These are phyloP conservation scores for Hylomyscus alleni DNA, from an alignment of 2,797 vertebrate species.

Conservation along the genomic window DNA sequence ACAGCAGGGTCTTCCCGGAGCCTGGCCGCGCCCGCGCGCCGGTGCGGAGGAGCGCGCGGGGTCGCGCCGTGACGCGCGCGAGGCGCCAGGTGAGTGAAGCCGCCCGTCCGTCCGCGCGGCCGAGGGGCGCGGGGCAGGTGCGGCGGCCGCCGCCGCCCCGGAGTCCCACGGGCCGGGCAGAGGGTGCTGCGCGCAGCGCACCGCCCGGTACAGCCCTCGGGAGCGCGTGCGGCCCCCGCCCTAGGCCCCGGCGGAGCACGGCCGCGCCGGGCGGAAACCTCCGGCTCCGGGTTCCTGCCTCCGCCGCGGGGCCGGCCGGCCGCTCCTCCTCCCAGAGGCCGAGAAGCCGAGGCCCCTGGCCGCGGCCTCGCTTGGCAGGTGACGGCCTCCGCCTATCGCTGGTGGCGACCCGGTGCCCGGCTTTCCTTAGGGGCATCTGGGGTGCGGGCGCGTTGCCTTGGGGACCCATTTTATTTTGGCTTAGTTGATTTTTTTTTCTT, in stretches of 20 bases:
- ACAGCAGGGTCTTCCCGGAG: constrained; percentile 20
- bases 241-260: constrained; percentile 69
- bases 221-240: neutral
- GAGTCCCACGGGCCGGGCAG: neutral
- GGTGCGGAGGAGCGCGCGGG: constrained; percentile 46
- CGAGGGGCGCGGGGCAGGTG: constrained; percentile 75
- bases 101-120: neutral
- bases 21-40: constrained; percentile 22
- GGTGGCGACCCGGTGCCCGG: neutral
- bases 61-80: constrained; percentile 67
- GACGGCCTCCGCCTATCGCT: neutral
- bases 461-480: neutral
- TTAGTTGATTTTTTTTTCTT: neutral
- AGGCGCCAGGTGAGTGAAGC: constrained; percentile 77
- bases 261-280: constrained; percentile 77
- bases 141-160: constrained; percentile 36
- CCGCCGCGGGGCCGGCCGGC: constrained; percentile 3
- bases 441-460: neutral
- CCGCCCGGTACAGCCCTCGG: neutral
- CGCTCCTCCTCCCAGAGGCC: neutral
- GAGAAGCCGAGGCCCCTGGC: neutral
- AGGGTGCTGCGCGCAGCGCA: neutral
- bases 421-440: neutral
- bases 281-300: constrained; percentile 57
- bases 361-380: neutral